phyloP scores from a whole-genome alignment of 2,113 vertebrate species.

The Diadophis punctatus region DNA sequence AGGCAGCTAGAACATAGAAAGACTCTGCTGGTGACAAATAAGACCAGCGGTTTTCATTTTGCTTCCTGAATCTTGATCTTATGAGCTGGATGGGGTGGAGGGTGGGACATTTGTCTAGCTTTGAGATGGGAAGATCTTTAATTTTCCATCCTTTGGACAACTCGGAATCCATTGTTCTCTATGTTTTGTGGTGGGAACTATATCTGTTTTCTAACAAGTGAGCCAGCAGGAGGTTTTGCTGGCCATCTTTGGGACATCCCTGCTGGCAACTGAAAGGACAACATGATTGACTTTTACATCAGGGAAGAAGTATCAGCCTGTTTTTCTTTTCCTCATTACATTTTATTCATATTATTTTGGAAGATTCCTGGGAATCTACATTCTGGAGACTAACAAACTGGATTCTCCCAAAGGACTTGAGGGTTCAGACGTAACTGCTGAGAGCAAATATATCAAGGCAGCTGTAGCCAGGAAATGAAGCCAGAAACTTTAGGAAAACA shows the following conservation, averaged over 20 bases:
- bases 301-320: neutral
- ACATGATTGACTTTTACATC: neutral
- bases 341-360: conserved; percentile 10
- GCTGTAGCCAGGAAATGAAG: neutral
- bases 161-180: conserved; percentile 10
- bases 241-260: neutral
- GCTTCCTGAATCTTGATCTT: conserved; percentile 8
- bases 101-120: neutral
- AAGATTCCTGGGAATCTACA: neutral
- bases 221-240: neutral
- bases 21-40: conserved; percentile 6
- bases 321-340: neutral
- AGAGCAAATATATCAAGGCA: neutral
- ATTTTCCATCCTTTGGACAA: conserved; percentile 3
- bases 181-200: conserved; percentile 13
- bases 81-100: neutral
- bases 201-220: neutral
- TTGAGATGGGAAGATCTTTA: conserved; percentile 10
- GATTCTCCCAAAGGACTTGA: neutral
- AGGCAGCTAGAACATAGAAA: neutral
- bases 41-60: neutral
- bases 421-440: neutral
- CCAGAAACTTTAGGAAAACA: neutral
- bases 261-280: neutral
- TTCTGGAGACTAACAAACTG: neutral